A percentile compares a stretch with the other conserved stretches of the same genome.
These are phyloP conservation scores for Cryptomyrus ogoouensis DNA, from an alignment of 2,113 vertebrate genomes.

Conservation along the genomic window DNA sequence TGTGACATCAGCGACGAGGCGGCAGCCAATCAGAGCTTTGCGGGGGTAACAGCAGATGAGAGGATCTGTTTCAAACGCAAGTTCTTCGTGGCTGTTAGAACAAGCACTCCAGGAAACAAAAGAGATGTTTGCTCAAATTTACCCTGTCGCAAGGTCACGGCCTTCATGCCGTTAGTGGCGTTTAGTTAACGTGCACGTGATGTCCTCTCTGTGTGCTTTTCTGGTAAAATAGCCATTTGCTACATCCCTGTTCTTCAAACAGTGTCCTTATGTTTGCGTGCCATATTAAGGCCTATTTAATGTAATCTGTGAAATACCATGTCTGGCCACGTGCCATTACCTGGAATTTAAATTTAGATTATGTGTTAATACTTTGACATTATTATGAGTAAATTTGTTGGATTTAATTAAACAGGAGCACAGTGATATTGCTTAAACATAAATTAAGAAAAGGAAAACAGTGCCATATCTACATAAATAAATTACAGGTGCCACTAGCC, in stretches of 20 bases:
- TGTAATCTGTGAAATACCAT: neutral
- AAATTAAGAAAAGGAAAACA: neutral
- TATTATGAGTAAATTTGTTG: neutral
- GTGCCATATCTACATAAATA: neutral
- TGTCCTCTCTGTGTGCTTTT: neutral
- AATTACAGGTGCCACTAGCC: neutral
- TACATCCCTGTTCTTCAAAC: neutral
- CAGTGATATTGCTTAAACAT: neutral
- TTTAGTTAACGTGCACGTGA: neutral
- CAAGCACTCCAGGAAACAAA: neutral
- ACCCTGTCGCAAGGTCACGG: conserved; percentile 12
- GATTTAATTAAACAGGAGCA: neutral
- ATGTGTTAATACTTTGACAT: neutral
- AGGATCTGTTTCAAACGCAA: neutral
- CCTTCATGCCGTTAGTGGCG: neutral
- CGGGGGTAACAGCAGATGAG: neutral
- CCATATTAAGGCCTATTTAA: neutral
- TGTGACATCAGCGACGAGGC: neutral
- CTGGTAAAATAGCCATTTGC: neutral
- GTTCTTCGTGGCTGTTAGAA: neutral
- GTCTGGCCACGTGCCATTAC: neutral
- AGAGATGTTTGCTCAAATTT: neutral
- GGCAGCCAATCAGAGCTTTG: conserved; percentile 7
- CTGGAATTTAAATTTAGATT: neutral
- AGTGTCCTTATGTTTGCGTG: neutral